Conservation (phyloP, 2,888 invertebrate genomes). For the Amphipoea lucens region DNA sequence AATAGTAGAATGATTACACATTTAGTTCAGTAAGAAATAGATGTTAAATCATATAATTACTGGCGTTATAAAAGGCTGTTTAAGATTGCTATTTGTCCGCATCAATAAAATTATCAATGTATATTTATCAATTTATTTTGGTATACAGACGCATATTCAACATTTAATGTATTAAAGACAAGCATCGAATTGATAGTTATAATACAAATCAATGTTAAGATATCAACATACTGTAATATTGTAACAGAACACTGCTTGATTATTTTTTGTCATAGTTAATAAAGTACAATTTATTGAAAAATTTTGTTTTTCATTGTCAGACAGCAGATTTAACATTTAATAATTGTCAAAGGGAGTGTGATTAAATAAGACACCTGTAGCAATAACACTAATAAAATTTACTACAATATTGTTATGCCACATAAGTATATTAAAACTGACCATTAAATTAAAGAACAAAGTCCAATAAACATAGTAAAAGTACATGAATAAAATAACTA, state of each 20-base stretch:
- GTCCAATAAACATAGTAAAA: slow-evolving; percentile 9
- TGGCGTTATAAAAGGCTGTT: background rate
- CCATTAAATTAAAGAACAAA: slow-evolving; percentile 15
- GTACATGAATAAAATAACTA: slow-evolving; percentile 9
- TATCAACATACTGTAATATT: slow-evolving; percentile 23
- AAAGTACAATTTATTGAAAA: slow-evolving; percentile 44
- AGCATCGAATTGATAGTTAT: slow-evolving; percentile 19
- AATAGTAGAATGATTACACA: background rate
- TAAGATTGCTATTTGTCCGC: background rate
- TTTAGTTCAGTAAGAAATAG: slow-evolving; percentile 10
- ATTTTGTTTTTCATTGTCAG: slow-evolving; percentile 11
- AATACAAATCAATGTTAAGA: slow-evolving; percentile 22
- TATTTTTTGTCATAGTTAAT: slow-evolving; percentile 42
- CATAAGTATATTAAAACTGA: slow-evolving; percentile 34
- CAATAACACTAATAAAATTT: slow-evolving; percentile 37
- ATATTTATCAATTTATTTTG: slow-evolving; percentile 9
- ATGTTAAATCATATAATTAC: slow-evolving; percentile 1
- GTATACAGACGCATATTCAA: slow-evolving; percentile 5
- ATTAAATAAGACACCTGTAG: slow-evolving; percentile 25
- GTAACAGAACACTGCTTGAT: slow-evolving; percentile 8
- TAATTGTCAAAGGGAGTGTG: background rate
- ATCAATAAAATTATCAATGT: slow-evolving; percentile 3
- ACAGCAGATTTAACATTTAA: background rate
- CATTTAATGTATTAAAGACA: slow-evolving; percentile 7
- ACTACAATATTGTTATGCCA: slow-evolving; percentile 46